These are phyloP conservation scores for Meda fulgida DNA, from an alignment of 2,797 vertebrate species.

Conservation along the genomic window DNA sequence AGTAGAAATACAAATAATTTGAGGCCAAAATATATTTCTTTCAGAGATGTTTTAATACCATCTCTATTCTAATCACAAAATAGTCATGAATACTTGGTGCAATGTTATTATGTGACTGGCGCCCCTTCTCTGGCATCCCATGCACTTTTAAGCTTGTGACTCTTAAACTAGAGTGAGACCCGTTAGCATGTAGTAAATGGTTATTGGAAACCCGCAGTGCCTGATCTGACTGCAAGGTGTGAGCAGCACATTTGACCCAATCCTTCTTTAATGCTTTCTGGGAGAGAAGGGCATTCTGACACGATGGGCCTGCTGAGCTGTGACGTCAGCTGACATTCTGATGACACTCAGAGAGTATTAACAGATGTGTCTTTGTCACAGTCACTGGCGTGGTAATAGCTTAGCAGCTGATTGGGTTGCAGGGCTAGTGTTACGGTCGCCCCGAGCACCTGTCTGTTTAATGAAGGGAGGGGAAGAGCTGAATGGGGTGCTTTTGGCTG, in stretches of 20 bases:
- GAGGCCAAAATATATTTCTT: background rate
- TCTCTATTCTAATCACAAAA: constrained; percentile 52
- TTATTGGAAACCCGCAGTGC: constrained; percentile 54
- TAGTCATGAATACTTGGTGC: background rate
- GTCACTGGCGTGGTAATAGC: constrained; percentile 58
- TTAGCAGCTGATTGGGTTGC: constrained; percentile 60
- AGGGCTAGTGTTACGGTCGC: constrained; percentile 54
- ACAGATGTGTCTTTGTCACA: constrained; percentile 62
- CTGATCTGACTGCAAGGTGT: constrained; percentile 54
- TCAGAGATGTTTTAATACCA: constrained; percentile 4
- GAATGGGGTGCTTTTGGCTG: constrained; percentile 40
- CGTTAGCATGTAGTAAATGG: constrained; percentile 56
- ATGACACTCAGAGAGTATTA: constrained; percentile 59
- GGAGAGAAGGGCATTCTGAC: constrained; percentile 57
- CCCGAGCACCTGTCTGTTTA: constrained; percentile 52
- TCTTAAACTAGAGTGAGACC: constrained; percentile 47
- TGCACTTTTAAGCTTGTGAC: constrained; percentile 19
- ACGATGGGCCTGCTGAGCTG: constrained; percentile 41
- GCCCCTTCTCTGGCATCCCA: constrained; percentile 20
- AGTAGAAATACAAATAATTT: background rate
- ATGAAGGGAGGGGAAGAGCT: constrained; percentile 52
- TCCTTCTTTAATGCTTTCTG: constrained; percentile 56
- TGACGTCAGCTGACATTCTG: constrained; percentile 49
- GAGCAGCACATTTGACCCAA: constrained; percentile 51
- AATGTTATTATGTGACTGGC: background rate